Evolutionary conservation across 2,888 invertebrate genomes (phyloP), one percentile per base, ranked within the genome.

Genomic region (Hirtodrosophila histrioides): DNA sequence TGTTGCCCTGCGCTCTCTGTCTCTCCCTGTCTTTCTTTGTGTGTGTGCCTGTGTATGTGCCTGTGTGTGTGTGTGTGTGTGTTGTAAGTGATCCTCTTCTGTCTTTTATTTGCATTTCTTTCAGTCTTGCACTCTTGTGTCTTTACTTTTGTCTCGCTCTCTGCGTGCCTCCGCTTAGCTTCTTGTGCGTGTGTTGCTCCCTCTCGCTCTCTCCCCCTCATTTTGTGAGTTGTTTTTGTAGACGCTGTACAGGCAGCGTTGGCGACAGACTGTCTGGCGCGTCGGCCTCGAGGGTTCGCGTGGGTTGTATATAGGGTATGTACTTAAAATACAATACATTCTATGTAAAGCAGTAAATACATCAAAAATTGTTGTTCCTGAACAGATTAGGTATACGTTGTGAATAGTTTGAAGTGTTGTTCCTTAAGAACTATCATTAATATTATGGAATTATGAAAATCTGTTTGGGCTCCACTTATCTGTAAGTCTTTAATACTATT

Each of bases 251-350:
- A 43, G 61, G 54, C 61, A 35, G 11, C 44, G 33, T 40, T 64
- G 89, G 89, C 89, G 89, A 89, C 89, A 89, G 75, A 71, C 87
- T 88, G 89, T 89, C 90, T 89, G 79, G 83, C 66, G 62, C 50
- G 75, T 66, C 78, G 78, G 78, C 69, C 69, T 79, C 75, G 9
- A 60, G 67, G 46, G 62, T 62, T 65, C 61, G 65, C 9, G 58
- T 57, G 60, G 41, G 49, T 46, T 46, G 9, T n/a, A 50, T 43
- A 33, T 48, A 37, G 55, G 53, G 41, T 64, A 36, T 53, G 40
- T 58, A 37, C 33, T 39, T 45, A 45, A 46, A 69, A 65, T 41
- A 60, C 63, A 24, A 33, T 24, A 35, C 29, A 64, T 37, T 4
- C 3, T 27, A 45, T 37, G 45, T 58, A 69, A 37, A 39, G 43